These are phyloP conservation scores for Melanogrammus aeglefinus DNA, from an alignment of 2,797 vertebrate species.

Conservation along the genomic window DNA sequence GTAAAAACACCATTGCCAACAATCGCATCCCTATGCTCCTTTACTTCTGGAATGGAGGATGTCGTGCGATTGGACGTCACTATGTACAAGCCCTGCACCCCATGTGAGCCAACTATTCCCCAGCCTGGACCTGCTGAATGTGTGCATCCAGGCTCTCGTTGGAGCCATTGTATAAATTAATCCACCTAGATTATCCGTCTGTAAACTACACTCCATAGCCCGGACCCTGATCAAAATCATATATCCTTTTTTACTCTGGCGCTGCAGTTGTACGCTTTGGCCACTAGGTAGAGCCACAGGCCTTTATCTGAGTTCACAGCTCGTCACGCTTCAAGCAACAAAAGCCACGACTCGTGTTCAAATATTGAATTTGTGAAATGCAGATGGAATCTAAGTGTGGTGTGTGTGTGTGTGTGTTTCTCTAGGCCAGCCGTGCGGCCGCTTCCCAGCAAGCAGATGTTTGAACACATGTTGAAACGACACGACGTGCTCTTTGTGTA, in stretches of 20 bases:
- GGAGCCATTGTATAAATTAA: conserved; percentile 50
- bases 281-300: conserved; percentile 60
- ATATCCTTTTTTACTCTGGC: conserved; percentile 34
- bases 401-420: background rate
- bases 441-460: conserved; percentile 94
- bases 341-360: no score
- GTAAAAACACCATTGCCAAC: no score
- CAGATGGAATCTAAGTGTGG: background rate
- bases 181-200: conserved; percentile 54
- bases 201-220: conserved; percentile 39
- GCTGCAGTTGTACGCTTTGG: conserved; percentile 10
- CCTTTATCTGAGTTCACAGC: no score
- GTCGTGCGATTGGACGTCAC: no score
- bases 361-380: background rate
- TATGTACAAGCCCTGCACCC: background rate
- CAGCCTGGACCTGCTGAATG: conserved; percentile 32
- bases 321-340: no score
- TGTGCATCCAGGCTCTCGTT: conserved; percentile 42
- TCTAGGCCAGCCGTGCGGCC: conserved; percentile 86
- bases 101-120: background rate
- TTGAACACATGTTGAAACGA: conserved; percentile 88
- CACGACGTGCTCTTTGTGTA: conserved; percentile 93
- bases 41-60: no score
- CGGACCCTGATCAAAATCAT: conserved; percentile 56
- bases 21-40: no score